A percentile compares a stretch with the other conserved stretches of the same genome.
Evolutionary conservation across 2,113 vertebrate species (phyloP).

Genomic region (Todiramphus chloris): DNA sequence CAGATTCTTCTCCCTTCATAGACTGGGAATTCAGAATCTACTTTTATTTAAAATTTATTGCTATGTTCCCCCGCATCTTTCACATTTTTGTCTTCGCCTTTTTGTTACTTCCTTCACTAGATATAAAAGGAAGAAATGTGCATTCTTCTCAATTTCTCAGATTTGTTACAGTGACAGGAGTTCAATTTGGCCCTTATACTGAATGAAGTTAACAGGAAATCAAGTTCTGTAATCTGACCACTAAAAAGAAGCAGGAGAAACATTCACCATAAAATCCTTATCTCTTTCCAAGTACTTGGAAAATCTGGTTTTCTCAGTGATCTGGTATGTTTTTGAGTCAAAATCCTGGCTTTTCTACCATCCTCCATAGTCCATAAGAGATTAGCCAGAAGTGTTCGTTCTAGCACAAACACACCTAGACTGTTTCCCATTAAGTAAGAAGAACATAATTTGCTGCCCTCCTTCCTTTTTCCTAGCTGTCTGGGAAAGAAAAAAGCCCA

Average conservation of each 20-base stretch:
- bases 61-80: not conserved
- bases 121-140: not conserved
- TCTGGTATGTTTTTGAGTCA: not conserved
- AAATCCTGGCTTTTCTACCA: not conserved
- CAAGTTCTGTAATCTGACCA: not conserved
- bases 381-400: not conserved
- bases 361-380: not conserved
- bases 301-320: not conserved
- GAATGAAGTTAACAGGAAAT: not conserved
- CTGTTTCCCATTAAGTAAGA: not conserved
- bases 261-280: not conserved
- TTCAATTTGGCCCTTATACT: not conserved
- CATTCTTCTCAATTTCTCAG: not conserved
- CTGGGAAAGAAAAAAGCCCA: not conserved
- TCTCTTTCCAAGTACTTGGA: not conserved
- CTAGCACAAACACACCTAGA: not conserved
- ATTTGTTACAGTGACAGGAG: not conserved
- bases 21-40: not conserved
- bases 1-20: not conserved
- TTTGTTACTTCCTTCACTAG: not conserved
- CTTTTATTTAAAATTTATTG: not conserved
- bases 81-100: not conserved
- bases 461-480: not conserved
- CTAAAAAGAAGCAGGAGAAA: not conserved
- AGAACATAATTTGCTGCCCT: not conserved